Evolutionary conservation across 1,140 invertebrate species (phyloP), one percentile per base, ranked within the genome.

Genomic region (Parasteatoda tepidariorum): DNA sequence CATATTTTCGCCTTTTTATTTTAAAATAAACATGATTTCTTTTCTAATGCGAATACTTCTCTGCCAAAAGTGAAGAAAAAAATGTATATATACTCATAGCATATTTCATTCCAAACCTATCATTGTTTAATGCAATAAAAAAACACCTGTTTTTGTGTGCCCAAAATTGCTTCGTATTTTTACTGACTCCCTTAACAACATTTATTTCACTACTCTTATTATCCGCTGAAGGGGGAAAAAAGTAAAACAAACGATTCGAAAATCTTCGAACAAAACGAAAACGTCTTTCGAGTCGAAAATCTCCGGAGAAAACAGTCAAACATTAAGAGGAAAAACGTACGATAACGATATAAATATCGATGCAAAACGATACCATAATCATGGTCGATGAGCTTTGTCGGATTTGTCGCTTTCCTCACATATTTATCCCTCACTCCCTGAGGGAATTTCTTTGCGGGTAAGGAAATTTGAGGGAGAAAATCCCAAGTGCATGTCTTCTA

Each of bases 271-370:
- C 38, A 48, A 48, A 18, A 48, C n/a, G n/a, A 48, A 48, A 48
- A 48, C 38, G 38, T 48, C 38, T 48, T 48, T 48, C 38, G 38
- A n/a, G n/a, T n/a, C n/a, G n/a, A n/a, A n/a, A n/a, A n/a, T 48
- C 38, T 48, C 38, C 18, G 9, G 38, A 48, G 38, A 48, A 48
- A 13, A 13, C 38, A 48, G 18, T 18, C 41, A 62, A 54, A 66
- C 5, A 76, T 41, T 48, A 15, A 64, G 2, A 26, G 31, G 62
- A 67, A 79, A 76, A 48, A 33, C n/a, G 22, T 57, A 18, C 41
- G 64, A 68, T 68, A 79, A 67, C 38, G 75, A 79, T 79, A 68
- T 57, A 67, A 79, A 79, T 79, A 79, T 79, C 75, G 75, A 79
- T 68, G 31, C 41, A 79, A 68, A 68, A 57, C 30, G 62, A 31